These are phyloP conservation scores for Percopsis transmontana DNA, from an alignment of 2,113 vertebrate genomes.

Conservation along the genomic window DNA sequence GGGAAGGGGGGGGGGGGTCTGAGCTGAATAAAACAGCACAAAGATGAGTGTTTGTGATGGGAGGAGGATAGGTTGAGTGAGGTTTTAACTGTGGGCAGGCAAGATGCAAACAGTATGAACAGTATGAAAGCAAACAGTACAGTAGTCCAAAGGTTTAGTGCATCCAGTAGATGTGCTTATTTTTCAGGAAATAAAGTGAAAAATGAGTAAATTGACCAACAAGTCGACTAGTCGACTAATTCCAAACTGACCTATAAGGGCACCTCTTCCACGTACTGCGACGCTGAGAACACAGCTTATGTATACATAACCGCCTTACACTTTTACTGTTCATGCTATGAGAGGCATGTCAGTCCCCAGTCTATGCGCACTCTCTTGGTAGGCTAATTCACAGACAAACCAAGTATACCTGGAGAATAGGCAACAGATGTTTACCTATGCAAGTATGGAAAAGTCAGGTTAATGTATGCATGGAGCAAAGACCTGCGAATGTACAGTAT, in stretches of 20 bases:
- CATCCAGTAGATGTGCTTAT: too few relatives aligned
- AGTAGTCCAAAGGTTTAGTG: too few relatives aligned
- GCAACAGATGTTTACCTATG: too few relatives aligned
- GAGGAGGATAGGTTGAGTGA: not conserved
- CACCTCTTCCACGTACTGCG: slow-evolving; percentile 1
- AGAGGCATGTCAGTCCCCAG: slow-evolving; percentile 5
- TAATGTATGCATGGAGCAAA: too few relatives aligned
- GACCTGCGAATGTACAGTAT: not conserved
- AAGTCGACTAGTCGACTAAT: too few relatives aligned
- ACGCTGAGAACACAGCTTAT: slow-evolving; percentile 42
- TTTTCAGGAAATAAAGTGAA: too few relatives aligned
- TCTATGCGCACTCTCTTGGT: not conserved
- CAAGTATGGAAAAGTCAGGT: too few relatives aligned
- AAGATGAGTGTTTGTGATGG: slow-evolving; percentile 32
- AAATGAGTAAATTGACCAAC: too few relatives aligned
- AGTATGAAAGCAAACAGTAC: too few relatives aligned
- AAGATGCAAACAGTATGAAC: slow-evolving; percentile 14
- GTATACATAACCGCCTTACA: slow-evolving; percentile 32
- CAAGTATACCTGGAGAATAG: too few relatives aligned
- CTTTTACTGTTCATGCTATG: slow-evolving; percentile 11
- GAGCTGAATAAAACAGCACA: slow-evolving; percentile 12
- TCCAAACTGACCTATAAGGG: too few relatives aligned
- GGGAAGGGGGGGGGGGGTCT: slow-evolving; percentile 4
- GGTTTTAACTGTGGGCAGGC: slow-evolving; percentile 18
- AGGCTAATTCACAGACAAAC: too few relatives aligned